A percentile compares a stretch with the other conserved stretches of the same genome.
Conservation (phyloP, 2,113 vertebrate species). For the Australoheros scitulus region DNA sequence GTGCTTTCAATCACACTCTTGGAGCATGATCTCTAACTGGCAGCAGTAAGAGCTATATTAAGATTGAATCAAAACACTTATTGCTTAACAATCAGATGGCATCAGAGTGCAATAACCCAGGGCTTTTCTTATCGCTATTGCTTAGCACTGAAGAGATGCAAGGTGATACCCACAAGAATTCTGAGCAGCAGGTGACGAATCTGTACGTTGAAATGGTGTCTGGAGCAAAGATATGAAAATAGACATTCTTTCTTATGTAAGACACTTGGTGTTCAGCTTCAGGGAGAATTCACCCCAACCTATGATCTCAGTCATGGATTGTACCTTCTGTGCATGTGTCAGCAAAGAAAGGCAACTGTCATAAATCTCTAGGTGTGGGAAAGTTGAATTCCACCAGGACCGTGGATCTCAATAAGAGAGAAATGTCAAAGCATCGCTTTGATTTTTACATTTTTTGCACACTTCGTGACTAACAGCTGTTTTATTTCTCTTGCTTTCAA, state of each 20-base stretch:
- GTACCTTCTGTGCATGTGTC: constrained; percentile 25
- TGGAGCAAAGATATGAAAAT: constrained; percentile 31
- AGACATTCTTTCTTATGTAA: constrained; percentile 29
- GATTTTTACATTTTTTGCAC: constrained; percentile 24
- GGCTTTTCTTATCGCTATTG: neutral
- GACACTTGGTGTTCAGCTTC: constrained; percentile 30
- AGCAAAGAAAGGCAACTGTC: constrained; percentile 12
- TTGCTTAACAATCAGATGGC: constrained; percentile 17
- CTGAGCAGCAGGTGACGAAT: neutral
- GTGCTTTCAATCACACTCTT: constrained; percentile 49
- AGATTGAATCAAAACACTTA: constrained; percentile 27
- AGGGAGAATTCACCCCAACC: constrained; percentile 37
- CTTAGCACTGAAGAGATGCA: constrained; percentile 10
- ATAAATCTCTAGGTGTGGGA: constrained; percentile 18
- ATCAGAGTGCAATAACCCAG: constrained; percentile 5
- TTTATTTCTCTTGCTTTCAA: constrained; percentile 37
- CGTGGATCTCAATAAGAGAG: constrained; percentile 14
- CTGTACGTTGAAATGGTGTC: neutral
- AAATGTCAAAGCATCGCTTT: constrained; percentile 42
- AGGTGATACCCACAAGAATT: constrained; percentile 27
- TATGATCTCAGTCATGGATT: constrained; percentile 34
- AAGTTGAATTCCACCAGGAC: constrained; percentile 11
- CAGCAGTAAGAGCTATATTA: constrained; percentile 43
- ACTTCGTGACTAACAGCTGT: constrained; percentile 32
- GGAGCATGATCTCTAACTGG: constrained; percentile 38